Evolutionary conservation across 1,140 invertebrate species (phyloP).

Genomic region (Pogonognathellus flavescens): DNA sequence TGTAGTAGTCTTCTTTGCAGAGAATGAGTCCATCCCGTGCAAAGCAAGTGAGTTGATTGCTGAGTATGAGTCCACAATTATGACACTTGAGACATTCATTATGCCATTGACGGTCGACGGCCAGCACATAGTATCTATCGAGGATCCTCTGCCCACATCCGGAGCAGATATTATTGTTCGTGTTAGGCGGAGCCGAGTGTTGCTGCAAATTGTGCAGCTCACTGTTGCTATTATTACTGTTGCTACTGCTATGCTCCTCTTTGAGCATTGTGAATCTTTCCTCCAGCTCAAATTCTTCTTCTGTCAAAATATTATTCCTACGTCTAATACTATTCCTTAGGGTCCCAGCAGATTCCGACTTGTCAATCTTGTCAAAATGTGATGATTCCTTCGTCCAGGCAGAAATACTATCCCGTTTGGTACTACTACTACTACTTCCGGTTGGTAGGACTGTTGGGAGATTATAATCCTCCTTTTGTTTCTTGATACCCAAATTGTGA

Average conservation of each 20-base stretch:
- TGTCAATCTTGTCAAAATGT: no score
- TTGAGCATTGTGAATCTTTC: conserved; percentile 7
- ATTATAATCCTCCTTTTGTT: no score
- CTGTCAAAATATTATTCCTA: conserved; percentile 68
- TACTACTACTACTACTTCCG: no score
- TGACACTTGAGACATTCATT: conserved; percentile 87
- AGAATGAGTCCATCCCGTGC: conserved; percentile 94
- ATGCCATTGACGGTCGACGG: conserved; percentile 92
- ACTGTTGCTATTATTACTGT: conserved; percentile 40
- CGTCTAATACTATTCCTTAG: no score
- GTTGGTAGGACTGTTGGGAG: no score
- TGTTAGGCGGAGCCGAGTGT: conserved; percentile 40
- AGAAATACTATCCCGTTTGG: no score
- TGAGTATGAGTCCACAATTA: conserved; percentile 86
- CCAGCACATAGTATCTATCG: conserved; percentile 89
- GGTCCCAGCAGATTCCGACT: no score
- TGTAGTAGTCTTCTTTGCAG: conserved; percentile 97
- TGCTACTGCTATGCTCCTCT: conserved; percentile 7
- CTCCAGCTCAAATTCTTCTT: conserved; percentile 58
- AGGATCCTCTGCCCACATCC: conserved; percentile 87
- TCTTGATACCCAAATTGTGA: no score
- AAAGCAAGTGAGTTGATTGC: conserved; percentile 93
- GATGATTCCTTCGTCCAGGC: no score
- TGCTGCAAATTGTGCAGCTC: conserved; percentile 5
- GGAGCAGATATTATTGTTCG: conserved; percentile 76